Conservation (phyloP, 2,113 vertebrate genomes). For the Lycaon pictus region DNA sequence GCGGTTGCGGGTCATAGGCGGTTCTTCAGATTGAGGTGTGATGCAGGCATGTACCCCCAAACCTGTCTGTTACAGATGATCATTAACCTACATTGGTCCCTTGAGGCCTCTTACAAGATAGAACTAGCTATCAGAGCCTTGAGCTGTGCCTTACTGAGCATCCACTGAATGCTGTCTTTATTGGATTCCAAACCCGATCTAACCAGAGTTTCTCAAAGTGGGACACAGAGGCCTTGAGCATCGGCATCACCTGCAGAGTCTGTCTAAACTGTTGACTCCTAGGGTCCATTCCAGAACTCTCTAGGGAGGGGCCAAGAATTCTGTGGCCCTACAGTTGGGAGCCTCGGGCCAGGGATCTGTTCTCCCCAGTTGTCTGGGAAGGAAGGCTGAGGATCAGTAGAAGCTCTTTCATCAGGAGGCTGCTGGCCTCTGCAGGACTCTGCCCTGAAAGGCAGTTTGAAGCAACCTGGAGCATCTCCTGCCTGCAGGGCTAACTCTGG, state of each 20-base stretch:
- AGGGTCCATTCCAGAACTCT: background rate
- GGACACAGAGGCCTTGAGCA: background rate
- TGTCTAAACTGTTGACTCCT: background rate
- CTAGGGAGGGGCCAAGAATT: background rate
- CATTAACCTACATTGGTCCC: background rate
- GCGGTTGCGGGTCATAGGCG: accelerated
- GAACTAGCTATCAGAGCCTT: background rate
- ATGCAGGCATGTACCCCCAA: background rate
- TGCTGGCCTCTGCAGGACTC: background rate
- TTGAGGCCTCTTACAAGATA: background rate
- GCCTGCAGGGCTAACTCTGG: accelerated
- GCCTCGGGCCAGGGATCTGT: background rate
- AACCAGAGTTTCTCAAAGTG: background rate
- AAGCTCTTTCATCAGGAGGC: background rate
- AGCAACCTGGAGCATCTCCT: background rate
- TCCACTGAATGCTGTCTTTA: background rate
- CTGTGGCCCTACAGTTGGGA: background rate
- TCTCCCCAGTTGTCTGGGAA: too few species aligned
- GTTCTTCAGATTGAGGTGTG: background rate
- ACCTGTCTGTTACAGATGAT: background rate
- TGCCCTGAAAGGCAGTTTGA: background rate
- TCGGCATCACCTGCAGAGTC: background rate
- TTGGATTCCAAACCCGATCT: background rate
- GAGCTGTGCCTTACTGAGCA: background rate
- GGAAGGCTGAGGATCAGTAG: too few species aligned